A percentile compares a stretch with the other conserved stretches of the same genome.
phyloP scores from a whole-genome alignment of 2,888 invertebrate species.

The Lacanobia wlatinum region DNA sequence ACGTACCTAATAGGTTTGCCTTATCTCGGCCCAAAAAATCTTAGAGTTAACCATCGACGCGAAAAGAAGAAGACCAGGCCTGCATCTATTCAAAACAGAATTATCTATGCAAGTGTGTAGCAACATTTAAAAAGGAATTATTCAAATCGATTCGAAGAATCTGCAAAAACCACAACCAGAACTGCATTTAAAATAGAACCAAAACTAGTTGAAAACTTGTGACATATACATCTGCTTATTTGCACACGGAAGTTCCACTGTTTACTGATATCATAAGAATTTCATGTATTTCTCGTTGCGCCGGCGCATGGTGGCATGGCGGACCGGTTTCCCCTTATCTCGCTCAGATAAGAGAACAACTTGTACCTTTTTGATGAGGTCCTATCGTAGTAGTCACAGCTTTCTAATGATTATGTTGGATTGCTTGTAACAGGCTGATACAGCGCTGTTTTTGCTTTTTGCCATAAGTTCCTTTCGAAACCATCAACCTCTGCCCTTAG shows the following conservation, averaged over 20 bases:
- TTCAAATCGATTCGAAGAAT: constrained; percentile 6
- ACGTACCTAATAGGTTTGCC: no score
- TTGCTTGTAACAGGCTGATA: neutral
- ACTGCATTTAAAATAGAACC: constrained; percentile 11
- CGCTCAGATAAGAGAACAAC: constrained; percentile 49
- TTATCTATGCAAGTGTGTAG: neutral
- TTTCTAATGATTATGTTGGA: constrained; percentile 26
- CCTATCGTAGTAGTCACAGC: constrained; percentile 24
- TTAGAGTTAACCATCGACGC: no score
- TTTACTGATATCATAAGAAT: constrained; percentile 52
- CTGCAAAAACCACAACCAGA: constrained; percentile 5
- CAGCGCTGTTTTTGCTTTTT: neutral
- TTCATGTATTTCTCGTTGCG: constrained; percentile 28
- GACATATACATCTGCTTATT: constrained; percentile 42
- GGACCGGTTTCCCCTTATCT: constrained; percentile 60
- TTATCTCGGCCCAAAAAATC: no score
- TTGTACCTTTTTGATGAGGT: constrained; percentile 43
- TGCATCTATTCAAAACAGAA: neutral
- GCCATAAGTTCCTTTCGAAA: neutral
- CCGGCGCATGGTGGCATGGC: constrained; percentile 31
- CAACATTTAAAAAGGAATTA: neutral
- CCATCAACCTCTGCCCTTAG: neutral
- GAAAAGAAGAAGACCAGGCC: no score
- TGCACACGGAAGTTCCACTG: constrained; percentile 48
- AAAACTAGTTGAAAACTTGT: constrained; percentile 52